Conservation (phyloP, 2,888 invertebrate genomes). For the Nephrotoma flavescens region DNA sequence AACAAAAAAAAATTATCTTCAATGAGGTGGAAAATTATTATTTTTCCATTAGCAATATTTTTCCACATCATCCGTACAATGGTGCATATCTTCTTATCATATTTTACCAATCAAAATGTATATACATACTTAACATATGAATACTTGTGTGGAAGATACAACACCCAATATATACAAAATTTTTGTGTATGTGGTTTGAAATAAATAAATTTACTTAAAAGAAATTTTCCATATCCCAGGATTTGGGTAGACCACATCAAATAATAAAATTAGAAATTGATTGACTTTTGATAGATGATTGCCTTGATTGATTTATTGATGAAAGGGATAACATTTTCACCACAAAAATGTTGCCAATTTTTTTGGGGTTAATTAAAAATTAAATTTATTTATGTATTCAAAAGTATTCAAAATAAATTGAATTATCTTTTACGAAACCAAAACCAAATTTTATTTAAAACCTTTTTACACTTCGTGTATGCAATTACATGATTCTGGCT, state of each 20-base stretch:
- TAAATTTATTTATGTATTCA: neutral
- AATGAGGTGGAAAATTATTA: neutral
- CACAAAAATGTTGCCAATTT: neutral
- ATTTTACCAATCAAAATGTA: neutral
- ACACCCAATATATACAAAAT: no score
- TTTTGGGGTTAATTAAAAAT: neutral
- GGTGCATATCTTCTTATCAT: neutral
- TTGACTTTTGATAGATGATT: neutral
- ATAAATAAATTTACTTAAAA: neutral
- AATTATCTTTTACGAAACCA: neutral
- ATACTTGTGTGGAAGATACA: no score
- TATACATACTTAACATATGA: neutral
- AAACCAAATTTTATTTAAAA: neutral
- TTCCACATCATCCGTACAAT: neutral
- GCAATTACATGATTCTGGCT: no score
- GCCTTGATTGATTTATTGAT: neutral
- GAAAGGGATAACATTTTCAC: neutral
- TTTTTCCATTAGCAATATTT: neutral
- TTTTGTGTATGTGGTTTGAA: neutral
- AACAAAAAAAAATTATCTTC: neutral
- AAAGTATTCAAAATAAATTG: neutral
- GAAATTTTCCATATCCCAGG: neutral
- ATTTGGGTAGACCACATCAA: neutral
- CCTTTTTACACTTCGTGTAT: no score
- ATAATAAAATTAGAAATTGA: neutral